Evolutionary conservation across 1,140 invertebrate species (phyloP).

Genomic region (Glomeris maerens): DNA sequence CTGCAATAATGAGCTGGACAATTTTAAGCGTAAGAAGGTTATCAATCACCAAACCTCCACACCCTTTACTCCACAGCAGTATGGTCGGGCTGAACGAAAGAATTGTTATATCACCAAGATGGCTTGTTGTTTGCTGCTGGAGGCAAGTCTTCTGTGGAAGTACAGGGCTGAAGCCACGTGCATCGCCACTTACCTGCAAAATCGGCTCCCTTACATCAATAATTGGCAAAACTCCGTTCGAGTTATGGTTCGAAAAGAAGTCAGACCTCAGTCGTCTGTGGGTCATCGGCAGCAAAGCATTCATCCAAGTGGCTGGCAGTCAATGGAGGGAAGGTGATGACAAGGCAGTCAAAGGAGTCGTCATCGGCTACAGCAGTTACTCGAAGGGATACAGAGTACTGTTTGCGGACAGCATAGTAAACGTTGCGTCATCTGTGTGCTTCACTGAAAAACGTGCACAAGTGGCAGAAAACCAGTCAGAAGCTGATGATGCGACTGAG

Average conservation of each 20-base stretch:
- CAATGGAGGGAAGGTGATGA: slow-evolving; percentile 16
- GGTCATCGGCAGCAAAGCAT: slow-evolving; percentile 33
- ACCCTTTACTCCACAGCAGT: slow-evolving; percentile 18
- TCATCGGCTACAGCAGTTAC: background rate
- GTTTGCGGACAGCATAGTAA: no score
- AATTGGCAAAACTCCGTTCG: slow-evolving; percentile 29
- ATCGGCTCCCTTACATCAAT: slow-evolving; percentile 28
- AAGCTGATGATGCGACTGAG: no score
- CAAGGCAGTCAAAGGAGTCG: background rate
- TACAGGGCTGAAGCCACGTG: slow-evolving; percentile 19
- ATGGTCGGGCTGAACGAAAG: slow-evolving; percentile 20
- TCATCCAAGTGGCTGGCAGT: slow-evolving; percentile 27
- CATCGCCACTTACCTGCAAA: slow-evolving; percentile 30
- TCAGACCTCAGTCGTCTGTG: slow-evolving; percentile 35
- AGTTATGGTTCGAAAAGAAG: slow-evolving; percentile 31
- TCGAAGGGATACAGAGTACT: background rate
- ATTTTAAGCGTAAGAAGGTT: slow-evolving; percentile 11
- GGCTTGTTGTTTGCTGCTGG: slow-evolving; percentile 16
- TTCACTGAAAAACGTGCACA: no score
- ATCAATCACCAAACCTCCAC: slow-evolving; percentile 19
- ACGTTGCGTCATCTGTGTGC: no score
- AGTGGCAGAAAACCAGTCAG: no score
- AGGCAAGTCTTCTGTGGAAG: slow-evolving; percentile 13
- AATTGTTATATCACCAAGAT: slow-evolving; percentile 16
- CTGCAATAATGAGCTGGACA: slow-evolving; percentile 14